These are phyloP conservation scores for Drosophila neotestacea DNA, from an alignment of 2,888 invertebrate genomes.

Conservation along the genomic window DNA sequence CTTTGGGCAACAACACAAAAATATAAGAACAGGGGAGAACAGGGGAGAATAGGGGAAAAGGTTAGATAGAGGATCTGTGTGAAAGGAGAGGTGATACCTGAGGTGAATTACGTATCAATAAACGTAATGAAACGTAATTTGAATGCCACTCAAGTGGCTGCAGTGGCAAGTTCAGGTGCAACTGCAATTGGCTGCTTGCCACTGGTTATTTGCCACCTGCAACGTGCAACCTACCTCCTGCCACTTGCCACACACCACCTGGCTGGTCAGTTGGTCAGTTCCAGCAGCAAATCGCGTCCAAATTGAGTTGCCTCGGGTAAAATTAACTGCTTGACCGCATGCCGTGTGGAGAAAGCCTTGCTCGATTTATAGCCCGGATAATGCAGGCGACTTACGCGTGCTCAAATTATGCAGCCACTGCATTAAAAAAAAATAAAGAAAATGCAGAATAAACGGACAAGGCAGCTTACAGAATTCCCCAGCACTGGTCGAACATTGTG, in stretches of 20 bases:
- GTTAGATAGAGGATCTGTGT: slow-evolving; percentile 9
- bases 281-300: slow-evolving; percentile 57
- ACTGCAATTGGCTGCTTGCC: slow-evolving; percentile 16
- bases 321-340: slow-evolving; percentile 73
- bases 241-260: not conserved
- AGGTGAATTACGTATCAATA: slow-evolving; percentile 58
- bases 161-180: slow-evolving; percentile 28
- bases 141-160: slow-evolving; percentile 70
- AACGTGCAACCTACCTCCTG: not conserved
- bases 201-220: not conserved
- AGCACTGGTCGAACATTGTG: slow-evolving; percentile 15
- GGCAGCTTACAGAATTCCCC: not conserved
- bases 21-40: slow-evolving; percentile 1
- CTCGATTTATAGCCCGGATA: slow-evolving; percentile 73
- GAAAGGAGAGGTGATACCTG: not conserved
- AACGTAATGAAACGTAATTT: slow-evolving; percentile 77
- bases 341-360: slow-evolving; percentile 42
- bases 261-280: slow-evolving; percentile 23
- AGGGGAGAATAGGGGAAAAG: slow-evolving; percentile 5
- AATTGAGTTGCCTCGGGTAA: slow-evolving; percentile 62
- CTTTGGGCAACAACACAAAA: slow-evolving; percentile 44
- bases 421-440: slow-evolving; percentile 54
- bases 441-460: not conserved
- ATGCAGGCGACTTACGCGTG: slow-evolving; percentile 78
- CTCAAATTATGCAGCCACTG: slow-evolving; percentile 75